Base-by-base conservation (phyloP, 92 coral and sea anemone species). In the Parazoanthus swiftii region DNA sequence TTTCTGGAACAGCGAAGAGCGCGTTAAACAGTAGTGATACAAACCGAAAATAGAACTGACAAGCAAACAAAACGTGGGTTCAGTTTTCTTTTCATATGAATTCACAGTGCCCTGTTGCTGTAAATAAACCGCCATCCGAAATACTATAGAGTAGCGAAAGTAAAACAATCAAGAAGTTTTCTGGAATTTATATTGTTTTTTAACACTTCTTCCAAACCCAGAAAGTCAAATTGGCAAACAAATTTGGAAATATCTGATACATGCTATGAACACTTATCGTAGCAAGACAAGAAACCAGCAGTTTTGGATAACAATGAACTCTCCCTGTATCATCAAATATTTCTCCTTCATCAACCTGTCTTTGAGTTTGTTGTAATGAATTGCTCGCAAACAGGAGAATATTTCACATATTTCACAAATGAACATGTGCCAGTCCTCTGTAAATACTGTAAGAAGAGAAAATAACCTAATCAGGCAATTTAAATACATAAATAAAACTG, bases 381-480 rank as follows among this genome's bases (percentile, higher is more conserved):
- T 18, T 11, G 43, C 43, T 44, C 10, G 14, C 77, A 50, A 39
- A 71, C n/a, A 67, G 43, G 71, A 83, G 42, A 74, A 81, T 81
- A 63, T 68, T 43, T 43, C 18, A 74, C 58, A 46, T 84, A 84
- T 84, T 71, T 73, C 44, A 71, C 79, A 71, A 84, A 84, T 72
- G 78, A 71, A 74, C 79, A 71, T 84, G 56, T 84, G 87, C 72
- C 87, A 84, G 37, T 50, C 46, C 87, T 84, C 77, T 84, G 68
- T 84, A 84, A 84, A 84, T 84, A 84, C 79, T 13, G 67, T 70
- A 44, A 37, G 87, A 72, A 71, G 87, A 71, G 87, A 84, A 84
- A 84, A 70, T 82, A 82, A 39, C 35, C 66, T 84, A 84, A 84
- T 84, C 87, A 84, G 75, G 87, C 51, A 71, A 84, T 71, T 84